Evolutionary conservation across 1,140 invertebrate genomes (phyloP).

Genomic region (Pygmarrhopalites habei): DNA sequence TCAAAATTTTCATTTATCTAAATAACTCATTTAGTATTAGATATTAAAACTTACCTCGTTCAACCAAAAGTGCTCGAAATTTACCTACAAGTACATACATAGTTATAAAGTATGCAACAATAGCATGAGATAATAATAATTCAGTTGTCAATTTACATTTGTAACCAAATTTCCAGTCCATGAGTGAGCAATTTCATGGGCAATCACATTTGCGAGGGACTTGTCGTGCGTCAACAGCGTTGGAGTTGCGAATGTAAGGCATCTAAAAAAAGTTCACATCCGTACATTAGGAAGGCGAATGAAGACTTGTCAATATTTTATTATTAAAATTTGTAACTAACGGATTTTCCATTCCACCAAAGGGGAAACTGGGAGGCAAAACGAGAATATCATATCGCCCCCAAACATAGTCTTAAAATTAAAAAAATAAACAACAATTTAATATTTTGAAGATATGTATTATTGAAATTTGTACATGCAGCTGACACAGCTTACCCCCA

Average conservation of each 20-base stretch:
- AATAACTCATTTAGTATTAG: too few relatives aligned
- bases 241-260: constrained; percentile 88
- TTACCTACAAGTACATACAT: too few relatives aligned
- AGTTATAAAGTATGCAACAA: too few relatives aligned
- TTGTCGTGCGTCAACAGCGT: constrained; percentile 74
- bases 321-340: too few relatives aligned
- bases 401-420: constrained; percentile 68
- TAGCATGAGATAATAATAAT: constrained; percentile 52
- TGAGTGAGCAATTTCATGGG: constrained; percentile 91
- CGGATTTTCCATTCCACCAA: constrained; percentile 69
- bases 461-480: constrained; percentile 37
- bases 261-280: too few relatives aligned
- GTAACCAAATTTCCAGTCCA: constrained; percentile 96
- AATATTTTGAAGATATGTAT: neutral
- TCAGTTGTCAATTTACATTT: neutral
- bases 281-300: too few relatives aligned
- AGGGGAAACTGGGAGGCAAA: constrained; percentile 62
- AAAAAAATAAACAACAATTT: neutral
- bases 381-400: constrained; percentile 84
- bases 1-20: constrained; percentile 33
- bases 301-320: too few relatives aligned
- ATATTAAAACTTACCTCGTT: too few relatives aligned
- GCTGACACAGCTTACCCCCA: too few relatives aligned
- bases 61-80: constrained; percentile 60
- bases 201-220: constrained; percentile 78